phyloP scores from a whole-genome alignment of 2,888 invertebrate species.

The Apamea monoglypha region DNA sequence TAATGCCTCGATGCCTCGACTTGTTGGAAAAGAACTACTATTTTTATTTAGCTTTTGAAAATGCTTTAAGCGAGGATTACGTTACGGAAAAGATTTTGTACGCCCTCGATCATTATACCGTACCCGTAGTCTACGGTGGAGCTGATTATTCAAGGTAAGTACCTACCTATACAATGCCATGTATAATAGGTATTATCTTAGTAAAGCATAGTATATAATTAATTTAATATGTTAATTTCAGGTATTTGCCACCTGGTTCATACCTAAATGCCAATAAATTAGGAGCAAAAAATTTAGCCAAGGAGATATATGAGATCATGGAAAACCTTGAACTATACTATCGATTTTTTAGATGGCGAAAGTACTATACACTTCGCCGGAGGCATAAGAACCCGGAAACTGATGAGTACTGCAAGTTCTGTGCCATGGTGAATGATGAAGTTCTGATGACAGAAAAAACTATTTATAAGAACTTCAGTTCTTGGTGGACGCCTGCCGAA shows the following conservation, averaged over 20 bases:
- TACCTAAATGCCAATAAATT: conserved; percentile 78
- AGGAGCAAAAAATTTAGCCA: conserved; percentile 73
- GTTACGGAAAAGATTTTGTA: conserved; percentile 83
- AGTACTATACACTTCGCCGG: conserved; percentile 75
- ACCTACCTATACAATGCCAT: not conserved
- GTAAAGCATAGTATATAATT: not conserved
- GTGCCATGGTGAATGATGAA: conserved; percentile 75
- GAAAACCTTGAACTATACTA: conserved; percentile 71
- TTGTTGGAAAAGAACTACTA: conserved; percentile 77
- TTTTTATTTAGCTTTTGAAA: conserved; percentile 85
- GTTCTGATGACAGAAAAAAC: conserved; percentile 62
- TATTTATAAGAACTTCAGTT: conserved; percentile 70
- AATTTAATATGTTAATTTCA: conserved; percentile 62
- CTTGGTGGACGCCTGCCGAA: conserved; percentile 76
- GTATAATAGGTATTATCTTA: not conserved
- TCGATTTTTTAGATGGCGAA: conserved; percentile 80
- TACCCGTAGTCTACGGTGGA: conserved; percentile 93
- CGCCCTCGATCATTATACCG: conserved; percentile 89
- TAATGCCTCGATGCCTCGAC: conserved; percentile 74
- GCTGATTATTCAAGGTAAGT: conserved; percentile 90
- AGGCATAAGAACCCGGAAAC: conserved; percentile 73
- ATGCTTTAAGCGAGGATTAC: conserved; percentile 82
- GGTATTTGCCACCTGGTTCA: conserved; percentile 79
- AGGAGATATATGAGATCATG: conserved; percentile 73
- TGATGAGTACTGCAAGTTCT: conserved; percentile 80